Conservation (phyloP, 2,797 vertebrate species). For the Enteromius unitaeniatus region DNA sequence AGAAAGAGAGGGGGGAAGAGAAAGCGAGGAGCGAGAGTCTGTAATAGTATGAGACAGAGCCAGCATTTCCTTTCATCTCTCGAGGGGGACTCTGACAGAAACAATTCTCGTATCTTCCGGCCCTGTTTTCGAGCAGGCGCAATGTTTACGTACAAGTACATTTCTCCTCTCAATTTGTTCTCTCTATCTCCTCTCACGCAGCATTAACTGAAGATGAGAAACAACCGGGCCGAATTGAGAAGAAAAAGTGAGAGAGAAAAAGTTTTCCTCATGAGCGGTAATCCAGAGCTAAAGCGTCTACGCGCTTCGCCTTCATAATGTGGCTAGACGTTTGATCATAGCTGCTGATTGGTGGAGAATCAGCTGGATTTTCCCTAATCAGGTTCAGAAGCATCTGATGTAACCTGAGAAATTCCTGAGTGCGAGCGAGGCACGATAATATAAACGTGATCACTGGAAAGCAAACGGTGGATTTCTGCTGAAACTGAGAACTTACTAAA, state of each 20-base stretch:
- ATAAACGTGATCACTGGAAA: background rate
- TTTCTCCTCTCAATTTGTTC: slow-evolving; percentile 58
- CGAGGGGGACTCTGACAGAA: slow-evolving; percentile 77
- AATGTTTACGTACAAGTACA: slow-evolving; percentile 49
- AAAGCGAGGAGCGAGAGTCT: slow-evolving; percentile 50
- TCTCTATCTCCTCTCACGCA: slow-evolving; percentile 47
- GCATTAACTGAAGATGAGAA: slow-evolving; percentile 39
- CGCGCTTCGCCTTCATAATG: slow-evolving; percentile 26
- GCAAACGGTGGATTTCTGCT: slow-evolving; percentile 14
- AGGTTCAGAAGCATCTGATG: slow-evolving; percentile 27
- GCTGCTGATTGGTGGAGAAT: slow-evolving; percentile 24
- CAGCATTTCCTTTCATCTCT: slow-evolving; percentile 81
- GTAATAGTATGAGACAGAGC: slow-evolving; percentile 78
- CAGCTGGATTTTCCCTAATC: slow-evolving; percentile 31
- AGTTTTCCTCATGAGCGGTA: slow-evolving; percentile 34
- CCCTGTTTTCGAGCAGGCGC: slow-evolving; percentile 20
- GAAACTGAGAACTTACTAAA: slow-evolving; percentile 24
- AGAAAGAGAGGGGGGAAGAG: slow-evolving; percentile 4
- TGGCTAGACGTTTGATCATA: slow-evolving; percentile 13
- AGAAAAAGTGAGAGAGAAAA: slow-evolving; percentile 25
- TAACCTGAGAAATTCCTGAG: slow-evolving; percentile 3
- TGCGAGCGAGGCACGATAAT: background rate
- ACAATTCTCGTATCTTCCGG: slow-evolving; percentile 68
- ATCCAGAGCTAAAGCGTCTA: slow-evolving; percentile 39
- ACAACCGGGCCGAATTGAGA: slow-evolving; percentile 5